Conservation (phyloP, 2,797 vertebrate genomes). For the Microhierax caerulescens region DNA sequence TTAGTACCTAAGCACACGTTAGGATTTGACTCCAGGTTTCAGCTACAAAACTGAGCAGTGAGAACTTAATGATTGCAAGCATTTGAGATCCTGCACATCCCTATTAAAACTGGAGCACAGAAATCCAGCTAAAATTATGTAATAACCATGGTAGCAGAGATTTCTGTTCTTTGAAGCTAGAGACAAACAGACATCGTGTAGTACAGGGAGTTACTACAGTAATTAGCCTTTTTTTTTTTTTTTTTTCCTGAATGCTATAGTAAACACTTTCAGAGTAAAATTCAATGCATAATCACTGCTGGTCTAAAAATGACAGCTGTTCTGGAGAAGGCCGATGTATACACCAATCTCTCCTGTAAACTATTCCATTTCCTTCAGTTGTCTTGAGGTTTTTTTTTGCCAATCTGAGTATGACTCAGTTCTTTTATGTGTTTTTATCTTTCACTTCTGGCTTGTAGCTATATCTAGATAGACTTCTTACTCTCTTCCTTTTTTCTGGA, state of each 20-base stretch:
- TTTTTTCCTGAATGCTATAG: constrained; percentile 26
- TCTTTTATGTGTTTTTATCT: neutral
- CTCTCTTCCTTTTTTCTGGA: neutral
- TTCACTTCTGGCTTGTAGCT: neutral
- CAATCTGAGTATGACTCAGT: constrained; percentile 1
- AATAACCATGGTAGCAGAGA: neutral
- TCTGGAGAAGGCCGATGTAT: constrained; percentile 13
- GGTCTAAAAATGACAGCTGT: constrained; percentile 55
- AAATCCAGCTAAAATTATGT: constrained; percentile 18
- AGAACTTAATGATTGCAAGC: neutral
- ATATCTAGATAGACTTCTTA: neutral
- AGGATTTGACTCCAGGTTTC: neutral
- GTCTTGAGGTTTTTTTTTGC: neutral
- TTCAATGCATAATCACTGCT: constrained; percentile 42
- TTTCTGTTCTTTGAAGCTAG: constrained; percentile 20
- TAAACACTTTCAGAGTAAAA: constrained; percentile 58
- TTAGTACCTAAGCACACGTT: neutral
- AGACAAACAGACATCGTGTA: constrained; percentile 19
- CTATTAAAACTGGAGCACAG: constrained; percentile 5
- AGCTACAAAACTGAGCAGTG: neutral
- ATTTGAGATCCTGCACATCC: neutral
- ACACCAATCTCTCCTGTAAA: constrained; percentile 15
- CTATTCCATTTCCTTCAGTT: neutral
- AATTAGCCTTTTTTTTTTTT: constrained; percentile 43
- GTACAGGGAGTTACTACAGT: constrained; percentile 26